phyloP scores from a whole-genome alignment of 2,888 invertebrate genomes.

The Cosmia pyralina region DNA sequence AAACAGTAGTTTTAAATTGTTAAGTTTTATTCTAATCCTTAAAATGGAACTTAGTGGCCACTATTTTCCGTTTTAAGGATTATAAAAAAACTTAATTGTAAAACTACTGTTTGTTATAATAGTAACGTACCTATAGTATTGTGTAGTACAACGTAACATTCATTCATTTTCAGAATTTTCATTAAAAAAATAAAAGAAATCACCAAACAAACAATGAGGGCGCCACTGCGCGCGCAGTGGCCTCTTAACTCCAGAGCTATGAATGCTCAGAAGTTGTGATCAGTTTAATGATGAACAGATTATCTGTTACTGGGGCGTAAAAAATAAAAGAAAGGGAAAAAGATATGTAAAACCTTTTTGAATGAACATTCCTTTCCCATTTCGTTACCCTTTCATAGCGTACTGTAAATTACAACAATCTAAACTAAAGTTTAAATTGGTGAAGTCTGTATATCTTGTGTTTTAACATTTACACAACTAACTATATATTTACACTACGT shows the following conservation, averaged over 20 bases:
- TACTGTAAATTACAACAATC: neutral
- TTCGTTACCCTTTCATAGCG: neutral
- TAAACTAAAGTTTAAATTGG: no score
- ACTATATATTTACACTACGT: neutral
- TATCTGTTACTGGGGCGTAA: neutral
- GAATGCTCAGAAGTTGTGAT: neutral
- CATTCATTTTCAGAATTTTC: no score
- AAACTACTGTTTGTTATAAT: no score
- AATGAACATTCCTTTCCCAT: neutral
- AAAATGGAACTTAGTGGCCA: no score
- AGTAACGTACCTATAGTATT: no score
- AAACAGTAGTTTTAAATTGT: no score
- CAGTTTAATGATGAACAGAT: constrained; percentile 13
- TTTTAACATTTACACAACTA: neutral
- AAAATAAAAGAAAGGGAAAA: neutral
- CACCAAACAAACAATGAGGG: no score
- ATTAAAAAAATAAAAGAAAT: no score
- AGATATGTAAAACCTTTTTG: neutral
- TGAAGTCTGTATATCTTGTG: neutral
- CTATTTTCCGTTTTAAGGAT: no score
- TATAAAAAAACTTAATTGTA: no score
- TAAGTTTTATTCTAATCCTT: no score
- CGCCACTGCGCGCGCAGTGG: neutral
- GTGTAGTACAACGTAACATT: no score
- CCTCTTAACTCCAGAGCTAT: constrained; percentile 5